Conservation (phyloP, 1,140 invertebrate genomes). For the Drosophila hydei region DNA sequence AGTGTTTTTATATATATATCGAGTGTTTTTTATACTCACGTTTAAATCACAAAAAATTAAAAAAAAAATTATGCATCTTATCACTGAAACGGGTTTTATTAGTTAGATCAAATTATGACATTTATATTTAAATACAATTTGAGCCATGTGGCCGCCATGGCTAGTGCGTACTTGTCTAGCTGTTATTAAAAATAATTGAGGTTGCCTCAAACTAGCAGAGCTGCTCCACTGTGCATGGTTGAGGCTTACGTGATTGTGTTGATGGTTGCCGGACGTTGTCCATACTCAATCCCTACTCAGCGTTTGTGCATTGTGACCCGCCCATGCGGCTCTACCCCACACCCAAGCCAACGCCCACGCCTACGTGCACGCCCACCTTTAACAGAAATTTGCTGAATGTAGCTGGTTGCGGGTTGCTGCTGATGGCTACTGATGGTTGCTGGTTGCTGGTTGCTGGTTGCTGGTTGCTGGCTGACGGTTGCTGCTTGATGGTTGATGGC, state of each 20-base stretch:
- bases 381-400: conserved; percentile 70
- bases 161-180: too few relatives aligned
- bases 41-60: too few relatives aligned
- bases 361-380: conserved; percentile 55
- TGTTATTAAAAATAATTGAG: too few relatives aligned
- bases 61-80: too few relatives aligned
- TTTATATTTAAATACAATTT: too few relatives aligned
- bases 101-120: too few relatives aligned
- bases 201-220: too few relatives aligned
- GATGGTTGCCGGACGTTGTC: conserved; percentile 55
- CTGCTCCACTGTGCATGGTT: conserved; percentile 20
- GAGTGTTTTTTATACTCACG: too few relatives aligned
- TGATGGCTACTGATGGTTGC: conserved; percentile 19
- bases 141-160: too few relatives aligned
- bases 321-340: conserved; percentile 10
- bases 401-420: conserved; percentile 47
- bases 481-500: conserved; percentile 21
- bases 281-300: conserved; percentile 42
- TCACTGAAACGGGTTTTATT: too few relatives aligned
- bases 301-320: conserved; percentile 25
- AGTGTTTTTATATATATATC: too few relatives aligned
- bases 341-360: conserved; percentile 26
- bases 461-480: conserved; percentile 40
- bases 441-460: conserved; percentile 33
- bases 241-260: conserved; percentile 50